Evolutionary conservation across 2,113 vertebrate species (phyloP), one percentile per base, ranked within the genome.

Genomic region (Pseudopodoces humilis): DNA sequence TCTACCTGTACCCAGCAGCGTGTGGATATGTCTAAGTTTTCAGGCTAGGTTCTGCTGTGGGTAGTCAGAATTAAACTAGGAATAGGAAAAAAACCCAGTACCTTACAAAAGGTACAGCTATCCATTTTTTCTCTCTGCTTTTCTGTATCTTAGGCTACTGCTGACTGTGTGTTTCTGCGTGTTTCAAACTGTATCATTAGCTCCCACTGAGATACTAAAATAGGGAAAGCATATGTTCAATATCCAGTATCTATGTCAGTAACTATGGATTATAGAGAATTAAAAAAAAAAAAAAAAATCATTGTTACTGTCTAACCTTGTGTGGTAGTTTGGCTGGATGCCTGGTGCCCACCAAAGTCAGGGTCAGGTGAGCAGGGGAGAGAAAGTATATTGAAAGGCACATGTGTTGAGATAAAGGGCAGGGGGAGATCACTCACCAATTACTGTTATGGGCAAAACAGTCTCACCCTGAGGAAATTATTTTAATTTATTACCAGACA

Each of bases 391-490:
- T 53, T n/a, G 30, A 53, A 91, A 86, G 24, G 37, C 14, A n/a
- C 2, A 0, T 13, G 14, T 56, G 12, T 27, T 24, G 24, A 72
- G 44, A 18, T 65, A 19, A 27, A 46, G 37, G 44, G 21, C 24
- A 39, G 15, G 22, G 35, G 23, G 10, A 33, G 16, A 43, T 81
- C 47, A 75, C 18, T 60, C n/a, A 35, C 15, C 6, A 19, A 3
- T 55, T 55, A 23, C 13, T n/a, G 8, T 47, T 30, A 10, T 0
- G 0, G 30, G 25, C 17, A 41, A 67, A 91, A 23, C 11, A 41
- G 21, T 18, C 17, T 30, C 0, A 0, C 18, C 16, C 33, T 50
- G 33, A 30, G 13, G 21, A 67, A 47, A 60, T 55, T 10, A 41
- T 52, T 72, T 65, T 35, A 49, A 15, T 56, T 56, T 72, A 9